Evolutionary conservation across 1,140 invertebrate genomes (phyloP).

Genomic region (Phenacoccus solenopsis): DNA sequence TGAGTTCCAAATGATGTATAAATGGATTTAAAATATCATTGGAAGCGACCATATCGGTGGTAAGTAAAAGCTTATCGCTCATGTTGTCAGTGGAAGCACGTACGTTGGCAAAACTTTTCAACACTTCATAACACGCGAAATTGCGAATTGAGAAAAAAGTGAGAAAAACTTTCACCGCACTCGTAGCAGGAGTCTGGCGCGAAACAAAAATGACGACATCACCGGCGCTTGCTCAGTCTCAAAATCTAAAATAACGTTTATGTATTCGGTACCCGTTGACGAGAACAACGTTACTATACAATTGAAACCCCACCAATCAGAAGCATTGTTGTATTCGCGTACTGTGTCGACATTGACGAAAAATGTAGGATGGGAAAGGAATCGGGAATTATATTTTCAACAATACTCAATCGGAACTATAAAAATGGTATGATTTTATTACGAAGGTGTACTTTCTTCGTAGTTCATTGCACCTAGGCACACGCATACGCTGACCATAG

Average conservation of each 20-base stretch:
- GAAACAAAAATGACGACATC: neutral
- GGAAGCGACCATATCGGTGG: constrained; percentile 20
- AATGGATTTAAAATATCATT: constrained; percentile 60
- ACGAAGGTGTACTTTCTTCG: neutral
- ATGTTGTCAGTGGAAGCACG: neutral
- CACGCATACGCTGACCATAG: too few species aligned
- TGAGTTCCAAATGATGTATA: constrained; percentile 67
- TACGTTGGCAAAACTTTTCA: constrained; percentile 5
- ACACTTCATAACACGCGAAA: neutral
- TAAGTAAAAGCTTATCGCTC: constrained; percentile 22
- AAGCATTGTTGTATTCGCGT: neutral
- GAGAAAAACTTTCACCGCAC: constrained; percentile 4
- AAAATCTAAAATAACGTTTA: neutral
- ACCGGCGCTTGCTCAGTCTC: neutral
- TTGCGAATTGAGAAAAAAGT: neutral
- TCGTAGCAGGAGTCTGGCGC: neutral
- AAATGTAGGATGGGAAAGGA: neutral
- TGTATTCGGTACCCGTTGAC: neutral
- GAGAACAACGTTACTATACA: neutral
- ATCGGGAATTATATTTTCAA: neutral
- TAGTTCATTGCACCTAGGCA: neutral
- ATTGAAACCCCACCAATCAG: neutral
- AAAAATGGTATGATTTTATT: neutral
- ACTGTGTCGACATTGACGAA: neutral
- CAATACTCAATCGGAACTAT: neutral